Conservation (phyloP, 2,113 vertebrate genomes). For the Condylura cristata region DNA sequence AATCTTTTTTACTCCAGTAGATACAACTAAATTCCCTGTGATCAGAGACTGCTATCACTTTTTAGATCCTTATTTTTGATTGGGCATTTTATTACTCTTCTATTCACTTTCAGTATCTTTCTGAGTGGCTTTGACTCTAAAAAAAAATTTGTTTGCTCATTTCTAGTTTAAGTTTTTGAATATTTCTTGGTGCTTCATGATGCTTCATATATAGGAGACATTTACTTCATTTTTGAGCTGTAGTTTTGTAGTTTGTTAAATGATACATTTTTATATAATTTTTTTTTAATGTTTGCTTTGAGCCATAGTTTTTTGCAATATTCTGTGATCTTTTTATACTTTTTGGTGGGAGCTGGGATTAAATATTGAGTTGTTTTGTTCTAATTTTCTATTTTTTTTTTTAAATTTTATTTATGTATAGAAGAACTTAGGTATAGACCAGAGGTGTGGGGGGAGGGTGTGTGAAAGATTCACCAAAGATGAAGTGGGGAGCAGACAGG, state of each 20-base stretch:
- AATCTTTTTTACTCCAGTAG: not conserved
- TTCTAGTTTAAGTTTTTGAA: not conserved
- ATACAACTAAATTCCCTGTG: not conserved
- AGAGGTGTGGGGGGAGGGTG: no score
- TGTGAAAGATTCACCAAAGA: no score
- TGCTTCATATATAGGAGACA: not conserved
- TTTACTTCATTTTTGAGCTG: constrained; percentile 3
- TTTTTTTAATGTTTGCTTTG: no score
- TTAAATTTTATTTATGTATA: no score
- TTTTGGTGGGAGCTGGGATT: not conserved
- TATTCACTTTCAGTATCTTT: not conserved
- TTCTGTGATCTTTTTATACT: not conserved
- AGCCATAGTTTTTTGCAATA: not conserved
- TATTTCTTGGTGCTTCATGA: no score
- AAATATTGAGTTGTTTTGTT: not conserved
- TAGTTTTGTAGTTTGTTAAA: not conserved
- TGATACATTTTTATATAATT: no score
- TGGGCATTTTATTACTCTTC: not conserved
- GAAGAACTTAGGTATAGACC: no score
- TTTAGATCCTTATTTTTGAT: not conserved
- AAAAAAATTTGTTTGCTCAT: not conserved
- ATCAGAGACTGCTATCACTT: not conserved
- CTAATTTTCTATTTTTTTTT: constrained; percentile 27
- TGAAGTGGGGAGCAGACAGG: no score
- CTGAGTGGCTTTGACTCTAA: not conserved